Base-by-base conservation (phyloP, 2,888 invertebrate species). In the Polydrusus cervinus region DNA sequence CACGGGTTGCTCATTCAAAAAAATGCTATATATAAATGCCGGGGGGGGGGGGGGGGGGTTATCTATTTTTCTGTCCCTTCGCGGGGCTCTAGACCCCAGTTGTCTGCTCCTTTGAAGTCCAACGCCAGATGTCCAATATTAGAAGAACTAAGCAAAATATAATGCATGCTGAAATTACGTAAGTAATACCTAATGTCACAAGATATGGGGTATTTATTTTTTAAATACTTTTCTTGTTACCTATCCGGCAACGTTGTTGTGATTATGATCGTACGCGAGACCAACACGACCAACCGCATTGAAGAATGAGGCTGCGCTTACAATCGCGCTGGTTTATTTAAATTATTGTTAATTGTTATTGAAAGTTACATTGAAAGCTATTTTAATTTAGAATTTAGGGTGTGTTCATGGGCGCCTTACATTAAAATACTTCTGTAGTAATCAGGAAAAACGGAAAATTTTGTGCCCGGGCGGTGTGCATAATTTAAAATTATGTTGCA, bases 261-360 rank as follows among this genome's bases (percentile, higher is more conserved):
- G 47, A 60, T 11, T 13, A 38, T n/a, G 47, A 60, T 60, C 18
- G 18, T 38, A 38, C 13, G 11, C 53, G 25, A 14, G 40, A 49
- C 45, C 68, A 53, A 16, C 40, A 30, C 53, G 34, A 61, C 60
- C 69, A 60, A 57, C 62, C 72, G 72, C 69, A 57, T 60, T 57
- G 62, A 67, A 62, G 62, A 67, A 62, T 60, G 68, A 66, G 66
- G 72, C 64, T 64, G 68, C 68, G 64, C 62, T 45, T 71, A 53
- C 55, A 47, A 34, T 40, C 64, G 74, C 77, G 77, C 68, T 74
- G 66, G 60, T 71, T 70, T 69, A 78, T 74, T 78, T 76, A 74
- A 78, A 76, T 78, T 73, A 65, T 73, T 69, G 57, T 75, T 76
- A 78, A 75, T 78, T 78, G 70, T 66, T 71, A 78, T 72, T 77